These are phyloP conservation scores for Standfussiana lucernea DNA, from an alignment of 2,888 invertebrate genomes.

Conservation along the genomic window DNA sequence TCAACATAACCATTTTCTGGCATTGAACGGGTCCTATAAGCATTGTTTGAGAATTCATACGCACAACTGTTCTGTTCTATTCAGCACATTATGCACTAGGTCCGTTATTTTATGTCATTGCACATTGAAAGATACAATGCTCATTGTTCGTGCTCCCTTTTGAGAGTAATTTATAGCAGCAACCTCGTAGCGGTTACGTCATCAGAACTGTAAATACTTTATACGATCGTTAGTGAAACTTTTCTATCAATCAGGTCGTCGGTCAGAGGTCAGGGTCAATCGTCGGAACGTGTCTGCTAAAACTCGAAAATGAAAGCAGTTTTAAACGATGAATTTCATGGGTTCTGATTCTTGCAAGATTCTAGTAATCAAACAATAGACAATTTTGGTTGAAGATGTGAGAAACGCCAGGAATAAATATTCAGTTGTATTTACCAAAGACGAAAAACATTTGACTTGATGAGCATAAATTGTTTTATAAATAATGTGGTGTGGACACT, in stretches of 20 bases:
- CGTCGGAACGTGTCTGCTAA: background rate
- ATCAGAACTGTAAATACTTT: slow-evolving; percentile 7
- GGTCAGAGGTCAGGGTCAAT: background rate
- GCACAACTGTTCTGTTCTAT: slow-evolving; percentile 47
- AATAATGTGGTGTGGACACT: background rate
- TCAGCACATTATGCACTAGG: slow-evolving; percentile 55
- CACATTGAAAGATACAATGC: slow-evolving; percentile 55
- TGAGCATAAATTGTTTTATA: background rate
- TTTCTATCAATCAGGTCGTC: slow-evolving; percentile 20
- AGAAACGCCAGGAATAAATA: background rate
- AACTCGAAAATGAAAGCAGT: background rate
- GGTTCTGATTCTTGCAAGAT: background rate
- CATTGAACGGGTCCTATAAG: slow-evolving; percentile 43
- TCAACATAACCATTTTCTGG: slow-evolving; percentile 62
- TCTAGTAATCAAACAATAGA: background rate
- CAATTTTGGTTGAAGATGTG: too few species aligned
- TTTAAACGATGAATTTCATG: background rate
- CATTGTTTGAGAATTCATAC: slow-evolving; percentile 54
- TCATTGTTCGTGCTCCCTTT: slow-evolving; percentile 53
- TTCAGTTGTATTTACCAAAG: background rate
- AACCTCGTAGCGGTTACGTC: background rate
- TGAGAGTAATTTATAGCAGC: slow-evolving; percentile 48
- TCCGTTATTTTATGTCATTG: slow-evolving; percentile 49
- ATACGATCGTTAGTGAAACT: background rate
- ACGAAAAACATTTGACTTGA: background rate